A percentile compares a stretch with the other conserved stretches of the same genome.
Conservation (phyloP, 2,797 vertebrate genomes). For the Phoxinus dragarum region DNA sequence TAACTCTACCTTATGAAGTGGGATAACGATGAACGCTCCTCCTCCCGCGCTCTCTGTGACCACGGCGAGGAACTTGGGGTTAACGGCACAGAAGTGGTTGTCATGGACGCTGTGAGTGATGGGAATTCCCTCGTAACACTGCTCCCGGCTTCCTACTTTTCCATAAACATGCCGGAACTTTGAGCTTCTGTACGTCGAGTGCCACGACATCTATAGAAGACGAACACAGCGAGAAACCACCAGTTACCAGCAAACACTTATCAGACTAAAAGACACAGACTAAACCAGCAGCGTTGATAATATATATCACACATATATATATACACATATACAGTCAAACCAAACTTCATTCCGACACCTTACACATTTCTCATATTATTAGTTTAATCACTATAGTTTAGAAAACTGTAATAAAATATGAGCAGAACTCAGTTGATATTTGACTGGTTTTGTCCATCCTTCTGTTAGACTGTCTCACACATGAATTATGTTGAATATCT, state of each 20-base stretch:
- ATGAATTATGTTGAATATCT: too few relatives aligned
- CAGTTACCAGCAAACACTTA: not conserved
- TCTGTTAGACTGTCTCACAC: too few relatives aligned
- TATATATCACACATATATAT: too few relatives aligned
- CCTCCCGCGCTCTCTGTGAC: constrained; percentile 83
- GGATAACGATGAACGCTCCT: constrained; percentile 83
- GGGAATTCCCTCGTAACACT: constrained; percentile 83
- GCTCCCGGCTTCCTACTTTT: constrained; percentile 81
- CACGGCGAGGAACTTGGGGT: constrained; percentile 81
- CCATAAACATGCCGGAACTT: constrained; percentile 87
- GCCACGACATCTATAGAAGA: constrained; percentile 84
- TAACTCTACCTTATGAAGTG: constrained; percentile 77
- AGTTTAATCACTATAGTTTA: too few relatives aligned
- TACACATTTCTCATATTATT: too few relatives aligned
- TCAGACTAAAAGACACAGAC: not conserved
- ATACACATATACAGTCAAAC: too few relatives aligned
- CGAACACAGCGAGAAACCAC: not conserved
- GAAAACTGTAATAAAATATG: too few relatives aligned
- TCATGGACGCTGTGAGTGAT: constrained; percentile 87
- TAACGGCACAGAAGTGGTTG: constrained; percentile 85
- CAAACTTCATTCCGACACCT: too few relatives aligned
- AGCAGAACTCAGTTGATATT: too few relatives aligned
- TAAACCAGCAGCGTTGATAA: not conserved
- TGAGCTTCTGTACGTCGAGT: constrained; percentile 85
- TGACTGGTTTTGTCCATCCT: too few relatives aligned